Base-by-base conservation (phyloP, 2,113 vertebrate species). In the Thamnaconus septentrionalis region DNA sequence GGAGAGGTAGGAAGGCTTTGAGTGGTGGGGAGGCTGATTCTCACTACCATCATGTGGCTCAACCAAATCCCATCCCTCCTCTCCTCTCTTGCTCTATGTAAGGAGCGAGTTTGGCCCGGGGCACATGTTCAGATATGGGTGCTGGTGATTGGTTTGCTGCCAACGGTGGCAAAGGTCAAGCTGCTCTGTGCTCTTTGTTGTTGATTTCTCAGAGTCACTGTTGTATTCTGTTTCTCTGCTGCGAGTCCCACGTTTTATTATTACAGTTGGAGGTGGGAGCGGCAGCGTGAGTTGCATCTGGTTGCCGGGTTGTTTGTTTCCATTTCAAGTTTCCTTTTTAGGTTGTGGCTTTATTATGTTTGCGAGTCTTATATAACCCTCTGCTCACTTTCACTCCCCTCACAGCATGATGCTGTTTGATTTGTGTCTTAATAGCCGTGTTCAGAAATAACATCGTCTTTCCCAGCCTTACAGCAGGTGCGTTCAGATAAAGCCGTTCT, bases 101-200 rank as follows among this genome's bases (percentile, higher is more conserved):
- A 89, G 91, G 88, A 91, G 92, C 90, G 93, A 94, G 93, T 95
- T 95, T 96, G 93, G 94, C 94, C 96, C 75, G 87, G 91, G 93
- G 94, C 94, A 94, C 94, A 94, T 96, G 94, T 96, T 96, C 96
- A 92, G 93, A 95, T 96, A 96, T 94, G 88, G 90, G 93, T 93
- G 93, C 94, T 90, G 84, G 91, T 94, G 94, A 96, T 95, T 95
- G 96, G 94, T 95, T 96, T 93, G 90, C 91, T 93, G 93, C 93
- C 93, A 95, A 93, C 89, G 85, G 91, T 90, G 93, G 85, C 87
- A 89, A 94, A 95, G 96, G 95, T 98, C 94, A 96, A 95, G 91
- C 92, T 94, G 91, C 93, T 92, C 90, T 94, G 92, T 91, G 93
- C 92, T 86, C 78, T 85, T 87, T 89, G 87, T 91, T 90, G 78